Evolutionary conservation across 53 echinoderm and acorn worm genomes (phyloP), one percentile per base, ranked within the genome.

Genomic region (Patiria pectinifera): DNA sequence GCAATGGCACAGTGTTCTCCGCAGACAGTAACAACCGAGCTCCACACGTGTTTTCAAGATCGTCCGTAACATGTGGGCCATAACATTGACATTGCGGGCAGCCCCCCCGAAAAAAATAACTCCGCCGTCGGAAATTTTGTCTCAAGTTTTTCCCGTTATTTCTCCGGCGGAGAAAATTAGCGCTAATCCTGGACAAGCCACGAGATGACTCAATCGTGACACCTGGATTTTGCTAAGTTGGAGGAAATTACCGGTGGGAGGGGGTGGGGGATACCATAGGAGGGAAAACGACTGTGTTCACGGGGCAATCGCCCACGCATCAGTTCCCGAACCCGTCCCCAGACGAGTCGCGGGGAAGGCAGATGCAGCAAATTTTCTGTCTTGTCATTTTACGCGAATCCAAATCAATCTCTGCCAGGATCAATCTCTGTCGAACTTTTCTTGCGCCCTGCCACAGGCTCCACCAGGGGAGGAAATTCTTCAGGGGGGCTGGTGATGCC

Each of bases 161-260:
- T 25, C 49, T 26, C 75, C 48, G 53, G 8, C 3, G 76, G 26
- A 59, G 22, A 25, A 86, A 71, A 72, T 78, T 13, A 58, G 18
- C 13, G 45, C 19, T 61, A 78, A 76, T 44, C 69, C 62, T 71
- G 23, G 10, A 78, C 53, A 58, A 66, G 74, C 59, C 18, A 78
- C 35, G 9, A 43, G 63, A 60, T 78, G 88, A 88, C 77, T 78
- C 62, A 88, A 88, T 60, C 69, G 58, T 25, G n/a, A 88, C 59
- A 61, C 21, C 86, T 71, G 47, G 45, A 46, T 53, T 53, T 53
- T 15, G 24, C 18, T 4, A 24, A 78, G 45, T 15, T 45, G 25
- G 79, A 15, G 79, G 79, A 78, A 45, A 78, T 78, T 45, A 78
- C 14, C 9, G 10, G 46, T 9, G 79, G 79, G 79, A 18, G 16